Evolutionary conservation across 1,140 invertebrate species (phyloP).

Genomic region (Augochlora pura): DNA sequence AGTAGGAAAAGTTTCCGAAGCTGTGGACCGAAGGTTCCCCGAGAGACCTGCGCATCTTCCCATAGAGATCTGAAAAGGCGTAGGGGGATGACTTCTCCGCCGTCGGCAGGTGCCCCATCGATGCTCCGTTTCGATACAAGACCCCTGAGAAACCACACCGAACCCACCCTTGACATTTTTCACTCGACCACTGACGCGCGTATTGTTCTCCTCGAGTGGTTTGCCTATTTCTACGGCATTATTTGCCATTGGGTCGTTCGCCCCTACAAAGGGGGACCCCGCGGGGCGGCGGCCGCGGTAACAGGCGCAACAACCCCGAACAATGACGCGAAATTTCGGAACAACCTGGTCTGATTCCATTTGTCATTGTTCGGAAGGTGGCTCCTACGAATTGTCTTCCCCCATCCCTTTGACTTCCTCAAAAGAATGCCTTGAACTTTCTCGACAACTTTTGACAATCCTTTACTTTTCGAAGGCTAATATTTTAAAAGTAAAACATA

Average conservation of each 20-base stretch:
- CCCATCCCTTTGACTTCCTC: not conserved
- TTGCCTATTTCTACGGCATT: slow-evolving; percentile 66
- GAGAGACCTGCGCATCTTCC: slow-evolving; percentile 19
- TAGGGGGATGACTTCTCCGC: slow-evolving; percentile 51
- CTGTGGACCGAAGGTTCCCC: not conserved
- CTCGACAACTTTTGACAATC: too few relatives aligned
- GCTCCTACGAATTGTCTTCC: not conserved
- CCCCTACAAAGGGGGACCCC: slow-evolving; percentile 17
- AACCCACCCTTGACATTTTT: slow-evolving; percentile 37
- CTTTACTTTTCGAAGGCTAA: too few relatives aligned
- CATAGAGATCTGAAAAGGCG: slow-evolving; percentile 26
- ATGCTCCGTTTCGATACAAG: slow-evolving; percentile 62
- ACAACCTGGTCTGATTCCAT: not conserved
- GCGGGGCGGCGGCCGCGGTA: slow-evolving; percentile 38
- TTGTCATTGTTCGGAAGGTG: slow-evolving; percentile 22
- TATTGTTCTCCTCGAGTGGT: slow-evolving; percentile 73
- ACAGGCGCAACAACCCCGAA: slow-evolving; percentile 56
- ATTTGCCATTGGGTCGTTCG: slow-evolving; percentile 54
- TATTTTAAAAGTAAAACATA: too few relatives aligned
- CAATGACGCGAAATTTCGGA: slow-evolving; percentile 52
- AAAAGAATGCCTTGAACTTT: not conserved
- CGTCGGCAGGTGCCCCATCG: slow-evolving; percentile 69
- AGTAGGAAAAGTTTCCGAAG: too few relatives aligned
- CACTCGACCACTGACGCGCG: slow-evolving; percentile 25
- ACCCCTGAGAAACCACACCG: slow-evolving; percentile 29